These are phyloP conservation scores for Malacoraja senta DNA, from an alignment of 2,797 vertebrate genomes.

Conservation along the genomic window DNA sequence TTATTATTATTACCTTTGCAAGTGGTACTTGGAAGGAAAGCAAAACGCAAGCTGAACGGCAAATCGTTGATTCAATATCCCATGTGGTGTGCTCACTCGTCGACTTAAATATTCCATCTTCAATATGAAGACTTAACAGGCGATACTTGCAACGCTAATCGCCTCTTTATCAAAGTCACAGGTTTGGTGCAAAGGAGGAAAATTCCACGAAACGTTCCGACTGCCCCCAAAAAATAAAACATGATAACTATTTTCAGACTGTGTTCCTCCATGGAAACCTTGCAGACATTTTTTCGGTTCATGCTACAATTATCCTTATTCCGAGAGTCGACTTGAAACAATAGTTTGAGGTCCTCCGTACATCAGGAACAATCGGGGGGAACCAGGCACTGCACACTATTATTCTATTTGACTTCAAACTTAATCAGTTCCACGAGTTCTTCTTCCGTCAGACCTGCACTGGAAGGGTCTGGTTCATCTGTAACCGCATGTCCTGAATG, in stretches of 20 bases:
- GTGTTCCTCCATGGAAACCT: slow-evolving; percentile 19
- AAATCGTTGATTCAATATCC: slow-evolving; percentile 17
- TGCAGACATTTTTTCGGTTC: slow-evolving; percentile 29
- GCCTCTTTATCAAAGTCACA: slow-evolving; percentile 9
- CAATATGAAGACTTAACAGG: slow-evolving; percentile 71
- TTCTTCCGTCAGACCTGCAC: slow-evolving; percentile 84
- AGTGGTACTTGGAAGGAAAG: slow-evolving; percentile 20
- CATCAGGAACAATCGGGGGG: slow-evolving; percentile 15
- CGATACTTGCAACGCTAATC: background rate
- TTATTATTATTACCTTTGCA: background rate
- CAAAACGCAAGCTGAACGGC: background rate
- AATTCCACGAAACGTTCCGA: slow-evolving; percentile 21
- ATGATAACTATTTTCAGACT: slow-evolving; percentile 24
- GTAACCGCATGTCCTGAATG: slow-evolving; percentile 97
- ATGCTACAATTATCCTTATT: slow-evolving; percentile 37
- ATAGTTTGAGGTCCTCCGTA: slow-evolving; percentile 23
- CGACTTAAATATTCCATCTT: slow-evolving; percentile 59
- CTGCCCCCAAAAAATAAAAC: background rate
- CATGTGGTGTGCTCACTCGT: background rate
- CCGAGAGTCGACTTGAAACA: slow-evolving; percentile 10
- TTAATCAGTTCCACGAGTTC: slow-evolving; percentile 55
- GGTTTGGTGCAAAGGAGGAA: slow-evolving; percentile 16
- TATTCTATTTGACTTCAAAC: slow-evolving; percentile 57
- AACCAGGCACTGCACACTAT: slow-evolving; percentile 43
- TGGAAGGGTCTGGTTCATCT: slow-evolving; percentile 97